These are phyloP conservation scores for Rhagologus leucostigma DNA, from an alignment of 2,113 vertebrate genomes.

Conservation along the genomic window DNA sequence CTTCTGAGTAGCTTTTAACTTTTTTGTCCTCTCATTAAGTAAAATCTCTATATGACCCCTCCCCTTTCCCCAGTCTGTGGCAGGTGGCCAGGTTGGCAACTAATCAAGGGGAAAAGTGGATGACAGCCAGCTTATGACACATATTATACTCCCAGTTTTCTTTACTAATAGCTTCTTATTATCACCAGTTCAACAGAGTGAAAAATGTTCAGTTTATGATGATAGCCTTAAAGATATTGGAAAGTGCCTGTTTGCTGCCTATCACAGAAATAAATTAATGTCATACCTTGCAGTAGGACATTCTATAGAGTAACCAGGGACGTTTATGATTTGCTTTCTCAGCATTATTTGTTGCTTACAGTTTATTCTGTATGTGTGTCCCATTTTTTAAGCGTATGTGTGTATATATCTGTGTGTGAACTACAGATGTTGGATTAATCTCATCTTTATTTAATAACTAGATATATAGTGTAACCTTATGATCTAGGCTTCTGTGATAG, in stretches of 20 bases:
- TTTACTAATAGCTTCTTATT: neutral
- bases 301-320: neutral
- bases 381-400: neutral
- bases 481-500: neutral
- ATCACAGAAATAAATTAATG: neutral
- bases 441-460: neutral
- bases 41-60: neutral
- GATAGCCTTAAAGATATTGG: neutral
- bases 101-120: neutral
- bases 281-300: neutral
- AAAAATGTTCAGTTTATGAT: neutral
- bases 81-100: neutral
- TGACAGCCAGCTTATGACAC: neutral
- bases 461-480: neutral
- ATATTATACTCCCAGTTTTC: neutral
- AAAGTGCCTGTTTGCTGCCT: neutral
- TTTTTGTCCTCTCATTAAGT: neutral
- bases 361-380: neutral
- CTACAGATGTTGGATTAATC: neutral
- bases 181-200: neutral
- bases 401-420: neutral
- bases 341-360: neutral
- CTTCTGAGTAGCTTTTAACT: neutral
- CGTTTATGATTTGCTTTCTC: neutral
- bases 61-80: neutral